Evolutionary conservation across 2,888 invertebrate species (phyloP), one percentile per base, ranked within the genome.

Genomic region (Carcina quercana): DNA sequence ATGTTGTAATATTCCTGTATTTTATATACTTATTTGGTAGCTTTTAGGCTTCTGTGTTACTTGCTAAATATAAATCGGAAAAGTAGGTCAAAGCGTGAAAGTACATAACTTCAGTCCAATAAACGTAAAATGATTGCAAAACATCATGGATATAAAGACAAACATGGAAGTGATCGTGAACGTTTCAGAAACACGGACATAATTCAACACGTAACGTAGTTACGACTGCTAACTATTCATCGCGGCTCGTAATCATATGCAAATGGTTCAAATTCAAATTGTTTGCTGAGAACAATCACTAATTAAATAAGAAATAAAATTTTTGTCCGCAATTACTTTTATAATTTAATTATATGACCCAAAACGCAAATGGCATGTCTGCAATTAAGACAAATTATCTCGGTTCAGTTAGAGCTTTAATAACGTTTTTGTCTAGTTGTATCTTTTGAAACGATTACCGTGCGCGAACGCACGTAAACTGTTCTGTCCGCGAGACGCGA

Each of bases 351-450:
- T 54, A 49, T 53, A 52, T 53, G 43, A 47, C 51, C 42, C 39
- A 42, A 50, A 48, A 54, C 40, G 51, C 55, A 53, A 52, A 53
- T 38, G 52, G 48, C 52, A 47, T 51, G 50, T 49, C 55, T 42
- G 53, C 56, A 66, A 67, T 60, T 59, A 59, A 54, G 50, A 48
- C 59, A 58, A 62, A 66, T 65, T 65, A 59, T 54, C 7, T 17
- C 17, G 48, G 48, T 52, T 54, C 48, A 56, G 22, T 22, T 22
- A 10, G n/a, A n/a, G n/a, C n/a, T n/a, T n/a, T n/a, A n/a, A n/a
- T n/a, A n/a, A n/a, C n/a, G n/a, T n/a, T 22, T 22, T 5, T 22
- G n/a, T 22, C 4, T 22, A 10, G 4, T 22, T 22, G 22, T 10
- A n/a, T 22, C 4, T 22, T 22, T 22, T 7, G 46, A n/a, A n/a